These are phyloP conservation scores for Thamnophis sirtalis DNA, from an alignment of 2,113 vertebrate genomes.

Conservation along the genomic window DNA sequence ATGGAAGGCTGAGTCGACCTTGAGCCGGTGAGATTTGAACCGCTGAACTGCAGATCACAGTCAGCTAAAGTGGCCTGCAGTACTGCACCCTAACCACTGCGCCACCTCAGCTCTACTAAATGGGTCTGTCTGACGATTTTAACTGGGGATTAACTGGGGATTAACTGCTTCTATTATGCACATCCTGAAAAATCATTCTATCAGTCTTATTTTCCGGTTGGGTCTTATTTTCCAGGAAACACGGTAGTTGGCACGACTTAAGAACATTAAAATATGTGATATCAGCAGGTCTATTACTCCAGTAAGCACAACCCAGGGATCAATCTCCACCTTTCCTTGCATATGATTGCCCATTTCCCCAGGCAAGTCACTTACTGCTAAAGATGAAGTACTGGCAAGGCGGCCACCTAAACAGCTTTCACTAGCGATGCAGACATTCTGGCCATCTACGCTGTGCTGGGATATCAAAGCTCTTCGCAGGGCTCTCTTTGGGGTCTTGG, in stretches of 20 bases:
- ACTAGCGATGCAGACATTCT: constrained; percentile 68
- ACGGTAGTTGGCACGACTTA: background rate
- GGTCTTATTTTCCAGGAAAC: too few relatives aligned
- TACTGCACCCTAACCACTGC: too few relatives aligned
- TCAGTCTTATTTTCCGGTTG: too few relatives aligned
- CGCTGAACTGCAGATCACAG: too few relatives aligned
- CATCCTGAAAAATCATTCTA: too few relatives aligned
- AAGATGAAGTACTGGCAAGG: constrained; percentile 76
- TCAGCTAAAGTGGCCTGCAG: too few relatives aligned
- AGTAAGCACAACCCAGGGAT: background rate
- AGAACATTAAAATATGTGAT: background rate
- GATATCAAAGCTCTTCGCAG: constrained; percentile 87
- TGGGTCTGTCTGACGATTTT: too few relatives aligned
- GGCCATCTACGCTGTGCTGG: constrained; percentile 78
- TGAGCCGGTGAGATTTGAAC: too few relatives aligned
- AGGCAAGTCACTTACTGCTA: constrained; percentile 77
- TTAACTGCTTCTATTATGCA: too few relatives aligned
- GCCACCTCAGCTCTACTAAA: too few relatives aligned
- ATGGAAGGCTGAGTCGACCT: too few relatives aligned
- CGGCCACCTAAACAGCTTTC: constrained; percentile 70
- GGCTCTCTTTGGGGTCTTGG: constrained; percentile 92
- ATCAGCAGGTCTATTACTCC: background rate
- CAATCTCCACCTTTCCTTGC: background rate
- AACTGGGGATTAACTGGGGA: too few relatives aligned
- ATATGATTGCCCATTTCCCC: background rate